Evolutionary conservation across 2,888 invertebrate species (phyloP), one percentile per base, ranked within the genome.

Genomic region (Buathra laborator): DNA sequence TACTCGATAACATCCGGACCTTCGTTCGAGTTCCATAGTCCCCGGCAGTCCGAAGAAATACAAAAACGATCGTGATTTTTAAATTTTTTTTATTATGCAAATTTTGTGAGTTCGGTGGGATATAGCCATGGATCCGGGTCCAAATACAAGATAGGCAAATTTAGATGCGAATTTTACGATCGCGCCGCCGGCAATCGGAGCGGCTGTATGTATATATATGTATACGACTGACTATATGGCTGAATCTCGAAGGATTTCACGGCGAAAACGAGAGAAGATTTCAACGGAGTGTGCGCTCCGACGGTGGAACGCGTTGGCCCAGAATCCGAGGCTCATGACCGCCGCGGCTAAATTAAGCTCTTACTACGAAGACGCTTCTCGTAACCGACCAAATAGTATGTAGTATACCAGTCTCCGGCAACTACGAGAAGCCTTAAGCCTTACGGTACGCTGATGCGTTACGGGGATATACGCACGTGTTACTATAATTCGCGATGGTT

Each of bases 241-340:
- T 4, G 24, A 75, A 37, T 3, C 12, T 12, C 37, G 12, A 46
- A 29, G 29, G 62, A 62, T 72, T 78, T 74, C 29, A 78, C 66
- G 66, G n/a, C 46, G 68, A 29, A 14, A 43, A 43, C 46, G 62
- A 14, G 37, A 64, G 62, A 48, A 62, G 62, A 62, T 62, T 51
- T 53, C 12, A 37, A 37, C 48, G 75, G 62, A 44, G 71, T 48
- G 44, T 10, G 56, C 32, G 62, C 29, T 62, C 51, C 74, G 84
- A 56, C 32, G 81, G 64, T 70, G 81, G 74, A 84, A 81, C 81
- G 84, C 64, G 77, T 81, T 84, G 84, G 81, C 84, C 84, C 84
- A 84, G 84, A 84, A 84, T 84, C 68, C 64, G 84, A 81, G 84
- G 84, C 84, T 81, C 84, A 81, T 81, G 84, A 84, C 84, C 84